Evolutionary conservation across 2,888 invertebrate genomes (phyloP).

Genomic region (Macrophya alboannulata): DNA sequence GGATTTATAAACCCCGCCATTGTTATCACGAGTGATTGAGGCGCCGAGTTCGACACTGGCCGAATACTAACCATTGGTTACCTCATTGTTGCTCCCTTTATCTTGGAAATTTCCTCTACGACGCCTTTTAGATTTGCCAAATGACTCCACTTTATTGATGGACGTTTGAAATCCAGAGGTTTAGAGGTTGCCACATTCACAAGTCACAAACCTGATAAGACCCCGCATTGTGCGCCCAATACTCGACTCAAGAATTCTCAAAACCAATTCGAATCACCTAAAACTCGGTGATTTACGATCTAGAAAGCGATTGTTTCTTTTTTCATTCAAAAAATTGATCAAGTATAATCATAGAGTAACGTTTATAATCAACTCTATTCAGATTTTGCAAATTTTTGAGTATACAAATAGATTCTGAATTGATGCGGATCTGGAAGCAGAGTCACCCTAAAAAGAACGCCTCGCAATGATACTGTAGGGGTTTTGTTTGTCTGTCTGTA

Average conservation of each 20-base stretch:
- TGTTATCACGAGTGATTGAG: conserved; percentile 79
- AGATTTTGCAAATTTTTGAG: background rate
- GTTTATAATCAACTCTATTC: too few relatives aligned
- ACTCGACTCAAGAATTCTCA: conserved; percentile 7
- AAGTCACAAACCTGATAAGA: conserved; percentile 65
- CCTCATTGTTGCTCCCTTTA: conserved; percentile 77
- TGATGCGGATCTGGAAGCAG: conserved; percentile 6
- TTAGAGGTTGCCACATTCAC: conserved; percentile 19
- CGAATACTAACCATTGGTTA: conserved; percentile 79
- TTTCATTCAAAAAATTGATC: background rate
- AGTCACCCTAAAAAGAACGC: conserved; percentile 65
- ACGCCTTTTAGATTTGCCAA: conserved; percentile 71
- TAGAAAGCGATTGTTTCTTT: conserved; percentile 52
- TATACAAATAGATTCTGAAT: conserved; percentile 6
- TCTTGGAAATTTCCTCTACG: conserved; percentile 77
- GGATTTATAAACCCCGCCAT: conserved; percentile 79
- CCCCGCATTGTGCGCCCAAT: conserved; percentile 66
- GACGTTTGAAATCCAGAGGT: conserved; percentile 59
- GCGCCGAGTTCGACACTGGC: conserved; percentile 77
- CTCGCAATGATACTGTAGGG: conserved; percentile 65
- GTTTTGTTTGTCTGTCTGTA: conserved; percentile 21
- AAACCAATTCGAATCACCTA: background rate
- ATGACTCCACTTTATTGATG: conserved; percentile 79
- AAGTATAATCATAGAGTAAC: too few relatives aligned
- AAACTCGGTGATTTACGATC: conserved; percentile 11